A percentile compares a stretch with the other conserved stretches of the same genome.
Evolutionary conservation across 1,140 invertebrate genomes (phyloP).

Genomic region (Camponotus vicinus): DNA sequence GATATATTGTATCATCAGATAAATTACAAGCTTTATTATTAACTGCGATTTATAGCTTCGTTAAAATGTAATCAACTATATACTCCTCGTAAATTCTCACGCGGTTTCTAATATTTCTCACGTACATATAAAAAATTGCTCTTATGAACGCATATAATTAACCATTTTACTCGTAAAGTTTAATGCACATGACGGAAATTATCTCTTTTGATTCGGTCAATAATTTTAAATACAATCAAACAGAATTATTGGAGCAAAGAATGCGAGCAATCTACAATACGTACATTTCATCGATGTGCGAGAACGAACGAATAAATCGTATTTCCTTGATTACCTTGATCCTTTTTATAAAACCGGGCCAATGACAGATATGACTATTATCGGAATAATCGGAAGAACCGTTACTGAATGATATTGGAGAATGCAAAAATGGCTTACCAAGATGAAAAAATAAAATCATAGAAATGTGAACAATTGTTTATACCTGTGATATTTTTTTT

Average conservation of each 20-base stretch:
- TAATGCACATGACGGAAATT: not conserved
- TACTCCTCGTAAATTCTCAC: not conserved
- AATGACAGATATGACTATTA: slow-evolving; percentile 32
- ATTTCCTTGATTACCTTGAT: slow-evolving; percentile 62
- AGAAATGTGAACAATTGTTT: not conserved
- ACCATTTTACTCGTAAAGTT: not conserved
- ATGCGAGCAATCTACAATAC: not conserved
- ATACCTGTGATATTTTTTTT: not conserved
- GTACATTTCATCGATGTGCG: not conserved
- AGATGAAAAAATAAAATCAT: not conserved
- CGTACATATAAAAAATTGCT: not conserved
- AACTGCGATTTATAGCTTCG: not conserved
- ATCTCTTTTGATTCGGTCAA: not conserved
- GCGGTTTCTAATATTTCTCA: not conserved
- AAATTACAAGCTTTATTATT: not conserved
- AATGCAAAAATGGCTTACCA: not conserved
- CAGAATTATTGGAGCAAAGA: not conserved
- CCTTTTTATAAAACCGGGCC: slow-evolving; percentile 28
- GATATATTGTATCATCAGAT: slow-evolving; percentile 5
- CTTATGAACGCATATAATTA: not conserved
- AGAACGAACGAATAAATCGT: slow-evolving; percentile 20
- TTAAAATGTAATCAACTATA: slow-evolving; percentile 1
- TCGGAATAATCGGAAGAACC: not conserved
- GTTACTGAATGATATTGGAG: not conserved
- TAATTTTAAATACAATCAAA: not conserved